phyloP scores from a whole-genome alignment of 1,140 invertebrate species.

The Chironomus tepperi region DNA sequence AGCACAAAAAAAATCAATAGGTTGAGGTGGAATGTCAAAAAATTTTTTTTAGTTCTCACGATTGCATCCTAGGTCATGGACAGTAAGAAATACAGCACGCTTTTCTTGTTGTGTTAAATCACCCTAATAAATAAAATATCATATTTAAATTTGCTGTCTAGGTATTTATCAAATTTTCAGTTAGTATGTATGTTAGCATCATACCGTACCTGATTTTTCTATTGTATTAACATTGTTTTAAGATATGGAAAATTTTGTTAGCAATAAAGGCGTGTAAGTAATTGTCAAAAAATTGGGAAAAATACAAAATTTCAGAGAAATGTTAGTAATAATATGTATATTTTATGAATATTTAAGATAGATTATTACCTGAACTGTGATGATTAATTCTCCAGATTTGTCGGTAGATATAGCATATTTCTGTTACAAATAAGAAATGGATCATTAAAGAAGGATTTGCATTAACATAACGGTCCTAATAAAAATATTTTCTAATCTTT shows the following conservation, averaged over 20 bases:
- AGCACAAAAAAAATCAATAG: background rate
- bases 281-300: too few species aligned
- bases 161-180: too few species aligned
- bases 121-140: slow-evolving; percentile 48
- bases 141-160: too few species aligned
- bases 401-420: slow-evolving; percentile 63
- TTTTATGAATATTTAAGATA: background rate
- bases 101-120: slow-evolving; percentile 68
- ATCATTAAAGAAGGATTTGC: background rate
- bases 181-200: too few species aligned
- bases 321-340: too few species aligned
- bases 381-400: slow-evolving; percentile 54
- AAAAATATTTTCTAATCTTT: too few species aligned
- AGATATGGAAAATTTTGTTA: too few species aligned
- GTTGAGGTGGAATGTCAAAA: background rate
- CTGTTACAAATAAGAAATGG: slow-evolving; percentile 45
- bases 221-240: too few species aligned
- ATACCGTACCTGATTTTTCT: too few species aligned
- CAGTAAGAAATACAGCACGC: slow-evolving; percentile 73
- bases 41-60: slow-evolving; percentile 52
- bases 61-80: slow-evolving; percentile 84
- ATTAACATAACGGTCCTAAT: background rate
- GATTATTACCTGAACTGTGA: slow-evolving; percentile 54
- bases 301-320: too few species aligned
- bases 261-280: too few species aligned